A percentile compares a stretch with the other conserved stretches of the same genome.
Conservation (phyloP, 1,140 invertebrate genomes). For the Papilio dardanus region DNA sequence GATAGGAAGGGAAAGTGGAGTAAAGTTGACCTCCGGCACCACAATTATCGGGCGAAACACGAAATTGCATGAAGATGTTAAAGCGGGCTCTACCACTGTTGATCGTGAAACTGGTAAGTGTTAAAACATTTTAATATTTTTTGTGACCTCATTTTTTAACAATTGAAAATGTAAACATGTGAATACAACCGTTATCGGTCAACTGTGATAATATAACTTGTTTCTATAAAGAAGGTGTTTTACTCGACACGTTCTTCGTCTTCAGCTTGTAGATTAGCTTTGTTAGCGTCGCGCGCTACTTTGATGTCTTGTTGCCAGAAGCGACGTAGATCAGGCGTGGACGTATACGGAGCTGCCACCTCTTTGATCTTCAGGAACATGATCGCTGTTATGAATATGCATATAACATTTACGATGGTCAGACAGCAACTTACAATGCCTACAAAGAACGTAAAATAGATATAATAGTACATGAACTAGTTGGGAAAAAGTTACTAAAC, state of each 20-base stretch:
- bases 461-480: no score
- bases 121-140: not conserved
- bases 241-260: conserved; percentile 76
- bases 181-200: not conserved
- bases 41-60: no score
- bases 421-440: conserved; percentile 90
- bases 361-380: conserved; percentile 94
- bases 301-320: conserved; percentile 92
- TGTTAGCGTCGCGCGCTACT: conserved; percentile 86
- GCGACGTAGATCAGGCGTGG: conserved; percentile 86
- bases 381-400: conserved; percentile 92
- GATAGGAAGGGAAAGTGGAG: no score
- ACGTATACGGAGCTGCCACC: conserved; percentile 91
- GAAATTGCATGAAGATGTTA: no score
- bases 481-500: no score
- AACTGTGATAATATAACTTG: conserved; percentile 14
- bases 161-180: not conserved
- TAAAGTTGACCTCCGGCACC: no score
- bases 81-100: no score
- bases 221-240: conserved; percentile 28
- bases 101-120: no score
- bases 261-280: conserved; percentile 75
- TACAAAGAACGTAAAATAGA: no score
- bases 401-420: conserved; percentile 92
- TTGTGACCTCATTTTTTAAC: not conserved